phyloP scores from a whole-genome alignment of 2,113 vertebrate species.

The Mormoops blainvillei region DNA sequence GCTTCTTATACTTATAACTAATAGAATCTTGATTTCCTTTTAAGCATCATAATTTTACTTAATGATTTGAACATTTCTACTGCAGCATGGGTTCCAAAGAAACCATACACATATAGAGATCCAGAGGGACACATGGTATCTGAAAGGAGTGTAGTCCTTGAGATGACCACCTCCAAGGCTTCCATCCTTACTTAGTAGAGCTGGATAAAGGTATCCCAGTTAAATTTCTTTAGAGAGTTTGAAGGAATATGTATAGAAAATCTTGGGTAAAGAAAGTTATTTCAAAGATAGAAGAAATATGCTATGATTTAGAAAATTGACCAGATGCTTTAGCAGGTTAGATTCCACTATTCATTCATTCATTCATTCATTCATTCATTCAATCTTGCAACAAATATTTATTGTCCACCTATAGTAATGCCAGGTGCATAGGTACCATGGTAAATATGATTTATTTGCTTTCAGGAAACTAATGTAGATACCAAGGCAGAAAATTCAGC shows the following conservation, averaged over 20 bases:
- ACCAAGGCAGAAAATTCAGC: neutral
- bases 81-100: neutral
- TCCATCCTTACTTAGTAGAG: neutral
- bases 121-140: neutral
- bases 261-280: neutral
- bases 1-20: neutral
- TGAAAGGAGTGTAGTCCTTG: neutral
- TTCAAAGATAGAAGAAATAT: neutral
- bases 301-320: neutral
- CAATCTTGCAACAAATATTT: neutral
- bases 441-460: neutral
- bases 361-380: neutral
- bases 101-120: neutral
- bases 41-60: neutral
- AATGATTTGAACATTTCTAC: neutral
- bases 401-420: neutral
- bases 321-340: neutral
- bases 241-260: neutral
- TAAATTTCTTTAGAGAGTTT: neutral
- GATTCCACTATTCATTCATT: neutral
- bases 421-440: neutral
- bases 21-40: neutral
- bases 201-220: neutral
- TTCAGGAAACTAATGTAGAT: neutral
- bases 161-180: neutral